phyloP scores from a whole-genome alignment of 2,888 invertebrate genomes.

The Nemoura dubitans region DNA sequence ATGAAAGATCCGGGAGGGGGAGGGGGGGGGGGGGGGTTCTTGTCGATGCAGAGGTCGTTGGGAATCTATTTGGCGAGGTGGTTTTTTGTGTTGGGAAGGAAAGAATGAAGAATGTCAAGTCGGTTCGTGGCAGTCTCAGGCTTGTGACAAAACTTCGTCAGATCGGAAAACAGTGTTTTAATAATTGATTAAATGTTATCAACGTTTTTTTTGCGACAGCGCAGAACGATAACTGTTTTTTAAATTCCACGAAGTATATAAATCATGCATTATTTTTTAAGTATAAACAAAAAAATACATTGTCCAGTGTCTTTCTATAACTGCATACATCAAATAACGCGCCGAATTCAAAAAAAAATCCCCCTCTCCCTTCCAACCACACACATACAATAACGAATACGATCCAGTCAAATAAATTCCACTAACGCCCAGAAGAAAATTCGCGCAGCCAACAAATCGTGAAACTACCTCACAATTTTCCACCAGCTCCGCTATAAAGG shows the following conservation, averaged over 20 bases:
- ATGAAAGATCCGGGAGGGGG: conserved; percentile 42
- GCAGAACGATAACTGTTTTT: no score
- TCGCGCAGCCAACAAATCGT: background rate
- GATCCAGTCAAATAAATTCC: background rate
- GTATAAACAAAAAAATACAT: no score
- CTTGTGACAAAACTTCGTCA: no score
- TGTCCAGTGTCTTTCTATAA: no score
- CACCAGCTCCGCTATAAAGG: background rate
- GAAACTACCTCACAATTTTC: background rate
- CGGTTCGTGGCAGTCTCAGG: no score
- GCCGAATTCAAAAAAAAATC: background rate
- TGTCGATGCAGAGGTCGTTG: background rate
- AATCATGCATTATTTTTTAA: no score
- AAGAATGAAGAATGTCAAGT: background rate
- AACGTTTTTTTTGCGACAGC: background rate
- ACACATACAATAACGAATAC: background rate
- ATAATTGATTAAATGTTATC: background rate
- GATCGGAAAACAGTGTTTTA: background rate
- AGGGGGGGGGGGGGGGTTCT: conserved; percentile 32
- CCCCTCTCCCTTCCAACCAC: background rate
- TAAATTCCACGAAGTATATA: no score
- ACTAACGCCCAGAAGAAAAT: background rate
- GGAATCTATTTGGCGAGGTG: background rate
- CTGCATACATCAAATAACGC: no score
- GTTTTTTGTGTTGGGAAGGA: background rate